Evolutionary conservation across 2,888 invertebrate species (phyloP).

Genomic region (Anaspis maculata): DNA sequence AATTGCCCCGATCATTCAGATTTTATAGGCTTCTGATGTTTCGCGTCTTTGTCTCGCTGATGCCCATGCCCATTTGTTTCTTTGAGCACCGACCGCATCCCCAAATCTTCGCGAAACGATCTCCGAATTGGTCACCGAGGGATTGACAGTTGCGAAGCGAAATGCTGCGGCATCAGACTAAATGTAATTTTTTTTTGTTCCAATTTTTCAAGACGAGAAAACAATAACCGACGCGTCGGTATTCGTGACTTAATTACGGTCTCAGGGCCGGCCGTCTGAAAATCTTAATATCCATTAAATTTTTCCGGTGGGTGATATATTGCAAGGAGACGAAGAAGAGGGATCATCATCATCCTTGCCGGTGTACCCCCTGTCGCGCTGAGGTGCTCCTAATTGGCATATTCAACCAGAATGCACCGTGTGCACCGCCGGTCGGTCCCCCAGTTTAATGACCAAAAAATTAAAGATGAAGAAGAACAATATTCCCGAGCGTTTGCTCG

Average conservation of each 20-base stretch:
- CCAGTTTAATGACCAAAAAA: constrained; percentile 32
- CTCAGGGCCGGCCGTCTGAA: constrained; percentile 19
- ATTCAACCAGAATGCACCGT: constrained; percentile 25
- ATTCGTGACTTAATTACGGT: constrained; percentile 28
- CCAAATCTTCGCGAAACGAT: no score
- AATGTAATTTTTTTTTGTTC: no score
- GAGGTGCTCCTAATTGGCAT: constrained; percentile 32
- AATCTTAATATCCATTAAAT: constrained; percentile 31
- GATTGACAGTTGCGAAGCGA: no score
- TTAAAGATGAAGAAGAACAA: constrained; percentile 32
- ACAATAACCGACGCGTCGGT: no score
- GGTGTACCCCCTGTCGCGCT: constrained; percentile 24
- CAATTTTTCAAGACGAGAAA: no score
- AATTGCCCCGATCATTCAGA: constrained; percentile 8
- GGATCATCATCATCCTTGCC: constrained; percentile 14
- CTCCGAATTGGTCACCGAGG: no score
- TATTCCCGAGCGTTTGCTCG: constrained; percentile 8
- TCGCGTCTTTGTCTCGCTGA: constrained; percentile 5
- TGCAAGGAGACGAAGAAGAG: constrained; percentile 17
- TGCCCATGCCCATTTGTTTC: no score
- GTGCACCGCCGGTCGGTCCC: constrained; percentile 20
- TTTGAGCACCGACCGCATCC: no score
- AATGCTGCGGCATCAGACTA: no score
- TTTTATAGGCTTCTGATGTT: no score
- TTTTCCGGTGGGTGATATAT: constrained; percentile 21